Evolutionary conservation across 37 sponge, comb jelly and placozoan species (phyloP).

Genomic region (Agelas oroides): DNA sequence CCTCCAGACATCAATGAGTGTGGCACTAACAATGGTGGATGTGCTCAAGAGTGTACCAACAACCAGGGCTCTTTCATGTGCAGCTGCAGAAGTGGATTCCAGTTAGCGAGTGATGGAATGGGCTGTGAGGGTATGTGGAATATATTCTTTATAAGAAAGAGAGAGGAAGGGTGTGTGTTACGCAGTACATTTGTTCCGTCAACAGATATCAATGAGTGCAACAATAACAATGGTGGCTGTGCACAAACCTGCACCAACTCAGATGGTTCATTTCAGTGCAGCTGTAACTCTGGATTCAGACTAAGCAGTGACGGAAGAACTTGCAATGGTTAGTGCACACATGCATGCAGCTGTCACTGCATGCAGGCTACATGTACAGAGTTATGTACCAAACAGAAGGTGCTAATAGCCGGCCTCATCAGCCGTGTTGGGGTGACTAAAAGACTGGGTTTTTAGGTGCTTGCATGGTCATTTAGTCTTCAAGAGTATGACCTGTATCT

Average conservation of each 20-base stretch:
- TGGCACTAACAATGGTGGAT: not conserved
- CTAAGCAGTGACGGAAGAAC: too few relatives aligned
- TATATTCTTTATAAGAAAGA: too few relatives aligned
- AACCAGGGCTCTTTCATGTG: not conserved
- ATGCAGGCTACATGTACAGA: too few relatives aligned
- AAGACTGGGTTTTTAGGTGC: not conserved
- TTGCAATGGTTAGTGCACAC: too few relatives aligned
- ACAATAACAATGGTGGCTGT: not conserved
- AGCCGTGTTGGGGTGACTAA: not conserved
- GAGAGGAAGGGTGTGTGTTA: too few relatives aligned
- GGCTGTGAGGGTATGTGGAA: slow-evolving; percentile 1
- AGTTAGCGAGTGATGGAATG: not conserved
- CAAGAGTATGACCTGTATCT: too few relatives aligned
- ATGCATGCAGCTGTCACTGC: too few relatives aligned
- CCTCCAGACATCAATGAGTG: slow-evolving; percentile 32
- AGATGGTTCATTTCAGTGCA: not conserved
- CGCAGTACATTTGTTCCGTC: too few relatives aligned
- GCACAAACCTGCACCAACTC: slow-evolving; percentile 21
- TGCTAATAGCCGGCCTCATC: not conserved
- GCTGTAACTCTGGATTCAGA: slow-evolving; percentile 7
- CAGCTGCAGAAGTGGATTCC: slow-evolving; percentile 24
- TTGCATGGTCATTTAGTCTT: too few relatives aligned
- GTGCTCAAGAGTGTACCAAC: slow-evolving; percentile 20
- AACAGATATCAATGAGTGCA: slow-evolving; percentile 41
- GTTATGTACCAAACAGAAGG: too few relatives aligned